phyloP scores from a whole-genome alignment of 2,797 vertebrate genomes.

The Acanthiza pusilla region DNA sequence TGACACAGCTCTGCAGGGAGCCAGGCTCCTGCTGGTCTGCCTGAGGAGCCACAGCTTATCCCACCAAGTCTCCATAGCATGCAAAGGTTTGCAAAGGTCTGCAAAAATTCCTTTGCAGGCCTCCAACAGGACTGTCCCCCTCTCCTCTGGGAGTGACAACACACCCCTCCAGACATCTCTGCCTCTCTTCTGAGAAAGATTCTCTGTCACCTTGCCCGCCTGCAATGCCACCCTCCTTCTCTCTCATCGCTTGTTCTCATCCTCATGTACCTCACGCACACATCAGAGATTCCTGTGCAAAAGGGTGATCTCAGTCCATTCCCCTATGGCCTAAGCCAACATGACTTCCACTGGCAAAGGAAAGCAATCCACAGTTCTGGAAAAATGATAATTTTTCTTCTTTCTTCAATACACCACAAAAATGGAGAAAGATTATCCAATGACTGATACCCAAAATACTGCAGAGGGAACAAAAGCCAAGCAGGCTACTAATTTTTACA shows the following conservation, averaged over 20 bases:
- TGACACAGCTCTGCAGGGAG: background rate
- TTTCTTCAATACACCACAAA: background rate
- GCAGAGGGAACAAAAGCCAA: background rate
- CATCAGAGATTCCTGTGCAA: background rate
- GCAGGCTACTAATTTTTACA: background rate
- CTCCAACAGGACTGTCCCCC: background rate
- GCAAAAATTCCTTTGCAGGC: background rate
- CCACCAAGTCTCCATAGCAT: background rate
- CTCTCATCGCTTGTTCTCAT: background rate
- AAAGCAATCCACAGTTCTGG: background rate
- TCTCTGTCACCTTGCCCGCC: background rate
- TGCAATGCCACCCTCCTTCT: background rate
- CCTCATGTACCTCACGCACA: background rate
- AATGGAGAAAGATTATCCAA: background rate
- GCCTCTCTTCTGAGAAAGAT: background rate
- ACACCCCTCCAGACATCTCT: background rate
- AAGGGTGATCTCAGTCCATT: constrained; percentile 11
- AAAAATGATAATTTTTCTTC: background rate
- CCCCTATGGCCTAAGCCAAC: background rate
- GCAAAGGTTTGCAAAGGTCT: background rate
- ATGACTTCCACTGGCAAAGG: background rate
- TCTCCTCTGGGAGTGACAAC: background rate
- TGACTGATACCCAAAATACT: background rate
- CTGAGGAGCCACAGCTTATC: background rate
- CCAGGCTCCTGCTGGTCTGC: background rate